Evolutionary conservation across 1,140 invertebrate genomes (phyloP), one percentile per base, ranked within the genome.

Genomic region (Saccostrea glomerata): DNA sequence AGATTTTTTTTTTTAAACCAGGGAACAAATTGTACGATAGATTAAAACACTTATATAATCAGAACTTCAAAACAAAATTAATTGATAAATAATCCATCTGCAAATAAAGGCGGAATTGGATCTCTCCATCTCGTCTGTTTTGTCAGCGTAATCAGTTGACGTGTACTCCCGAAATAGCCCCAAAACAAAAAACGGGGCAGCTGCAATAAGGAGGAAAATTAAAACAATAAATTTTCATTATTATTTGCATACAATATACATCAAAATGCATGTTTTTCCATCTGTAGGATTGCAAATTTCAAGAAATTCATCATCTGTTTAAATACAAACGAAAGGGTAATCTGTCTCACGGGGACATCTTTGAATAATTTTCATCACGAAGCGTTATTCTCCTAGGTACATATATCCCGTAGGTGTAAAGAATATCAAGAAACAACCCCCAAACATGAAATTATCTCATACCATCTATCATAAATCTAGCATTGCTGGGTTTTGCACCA

Each of bases 171-270:
- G 25, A 3, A 30, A 77, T 30, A 77, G 70, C 70, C 23, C 15
- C 20, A 25, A 30, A 77, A 77, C 70, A 30, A 77, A 77, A 77
- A 77, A 30, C 23, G 13, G 70, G 70, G 70, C 70, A 77, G 70
- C 70, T 77, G 70, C 70, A 77, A 77, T 77, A 25, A 77, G 70
- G 70, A 25, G 25, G 70, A 77, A 77, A 77, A 77, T 77, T 77
- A 77, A 30, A 77, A 77, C 70, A 25, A 77, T 77, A 77, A 77
- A 77, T 77, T 77, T 77, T 77, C 70, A 77, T 77, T 77, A 77
- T 77, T 77, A 77, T 77, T 77, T 77, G 70, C 70, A 77, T 77
- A 77, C 70, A 77, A 77, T 77, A 77, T 77, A 77, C 70, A 77
- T 77, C 70, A 77, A 77, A 77, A 77, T 77, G 70, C 70, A 77